Conservation (phyloP, 2,113 vertebrate species). For the Gobio gobio region DNA sequence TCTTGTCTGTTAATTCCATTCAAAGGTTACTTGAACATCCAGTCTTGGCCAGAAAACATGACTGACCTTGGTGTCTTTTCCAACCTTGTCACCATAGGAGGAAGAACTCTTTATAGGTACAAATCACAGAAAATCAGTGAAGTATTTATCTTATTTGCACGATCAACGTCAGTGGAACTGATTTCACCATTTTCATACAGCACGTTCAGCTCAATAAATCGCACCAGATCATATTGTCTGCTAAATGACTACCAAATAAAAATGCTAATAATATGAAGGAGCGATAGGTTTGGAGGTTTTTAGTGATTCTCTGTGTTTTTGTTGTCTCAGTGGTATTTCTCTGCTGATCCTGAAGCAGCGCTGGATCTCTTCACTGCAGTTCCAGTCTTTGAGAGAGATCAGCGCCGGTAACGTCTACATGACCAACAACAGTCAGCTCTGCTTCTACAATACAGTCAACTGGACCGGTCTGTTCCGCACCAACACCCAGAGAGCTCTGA, state of each 20-base stretch:
- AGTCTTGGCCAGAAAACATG: constrained; percentile 98
- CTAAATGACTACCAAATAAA: background rate
- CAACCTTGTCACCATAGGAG: constrained; percentile 92
- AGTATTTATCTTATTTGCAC: constrained; percentile 32
- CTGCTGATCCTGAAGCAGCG: constrained; percentile 96
- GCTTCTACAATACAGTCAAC: constrained; percentile 95
- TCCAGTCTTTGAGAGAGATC: constrained; percentile 94
- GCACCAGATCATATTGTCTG: background rate
- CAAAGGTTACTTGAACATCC: constrained; percentile 94
- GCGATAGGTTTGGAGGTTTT: too few species aligned
- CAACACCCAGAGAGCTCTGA: constrained; percentile 84
- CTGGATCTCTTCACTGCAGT: constrained; percentile 90
- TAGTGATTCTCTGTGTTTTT: background rate
- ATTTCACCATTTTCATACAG: background rate
- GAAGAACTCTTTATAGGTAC: constrained; percentile 93
- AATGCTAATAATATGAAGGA: background rate
- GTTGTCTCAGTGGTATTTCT: constrained; percentile 86
- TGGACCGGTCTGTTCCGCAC: constrained; percentile 92
- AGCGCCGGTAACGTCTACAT: constrained; percentile 97
- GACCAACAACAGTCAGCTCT: constrained; percentile 93
- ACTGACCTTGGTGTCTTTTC: constrained; percentile 96
- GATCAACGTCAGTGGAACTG: constrained; percentile 41
- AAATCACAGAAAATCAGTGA: background rate
- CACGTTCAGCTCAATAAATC: background rate
- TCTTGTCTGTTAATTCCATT: constrained; percentile 5